Base-by-base conservation (phyloP, 2,797 vertebrate species). In the Thamnophis elegans region DNA sequence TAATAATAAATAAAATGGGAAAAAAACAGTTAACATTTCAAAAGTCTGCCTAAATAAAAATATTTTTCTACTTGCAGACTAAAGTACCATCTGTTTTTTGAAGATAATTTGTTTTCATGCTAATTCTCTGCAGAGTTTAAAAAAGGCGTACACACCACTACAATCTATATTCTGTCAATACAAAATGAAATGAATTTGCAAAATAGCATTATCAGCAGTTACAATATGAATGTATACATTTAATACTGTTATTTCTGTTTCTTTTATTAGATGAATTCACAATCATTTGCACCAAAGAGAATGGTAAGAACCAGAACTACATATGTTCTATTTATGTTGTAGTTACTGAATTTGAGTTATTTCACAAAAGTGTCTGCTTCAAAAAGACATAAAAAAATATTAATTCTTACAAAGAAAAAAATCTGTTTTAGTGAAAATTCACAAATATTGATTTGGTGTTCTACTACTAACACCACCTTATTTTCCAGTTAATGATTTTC, bases 231-330 rank as follows among this genome's bases (percentile, higher is more conserved):
- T 42, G 4, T 22, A 36, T 28, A 16, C 53, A 42, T 51, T 87
- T 87, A 62, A 62, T 54, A 42, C 16, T 87, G 65, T 89, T 89
- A 32, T 95, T 90, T 87, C 86, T 54, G 87, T 59, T 85, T 0
- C 94, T 91, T 1, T 82, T 95, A 9, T 73, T 91, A 99, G 98
- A 98, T 98, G 98, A 98, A 97, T 95, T 96, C 98, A 4, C 96
- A 98, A 26, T 93, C 97, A 0, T 94, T 94, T 91, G 90, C 95
- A 68, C 96, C 96, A 2, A 98, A 97, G 93, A 96, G 97, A 0
- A 90, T 97, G 98, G 99, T 99, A 97, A 95, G 98, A 95, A 94
- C 28, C 54, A 51, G 97, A 94, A 36, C 51, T 91, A 13, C 90
- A 60, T 89, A 94, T 92, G 0, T 0, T 91, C 62, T 92, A 92